phyloP scores from a whole-genome alignment of 1,140 invertebrate genomes.

The Gryllus bimaculatus region DNA sequence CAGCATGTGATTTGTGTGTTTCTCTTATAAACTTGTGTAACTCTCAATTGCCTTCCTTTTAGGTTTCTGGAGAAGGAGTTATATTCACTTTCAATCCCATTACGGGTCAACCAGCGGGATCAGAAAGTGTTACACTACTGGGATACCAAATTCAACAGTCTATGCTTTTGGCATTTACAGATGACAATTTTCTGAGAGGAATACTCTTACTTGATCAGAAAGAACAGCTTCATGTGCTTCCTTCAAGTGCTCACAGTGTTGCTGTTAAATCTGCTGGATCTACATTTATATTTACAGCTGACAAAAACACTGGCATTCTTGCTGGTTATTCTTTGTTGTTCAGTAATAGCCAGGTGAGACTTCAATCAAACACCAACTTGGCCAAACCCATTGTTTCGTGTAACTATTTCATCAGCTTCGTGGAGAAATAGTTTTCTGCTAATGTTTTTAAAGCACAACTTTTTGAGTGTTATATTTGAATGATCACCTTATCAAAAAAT shows the following conservation, averaged over 20 bases:
- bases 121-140: conserved; percentile 45
- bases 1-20: too few species aligned
- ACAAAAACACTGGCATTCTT: conserved; percentile 51
- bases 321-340: conserved; percentile 47
- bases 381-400: too few species aligned
- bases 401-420: too few species aligned
- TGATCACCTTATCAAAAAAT: too few species aligned
- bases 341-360: conserved; percentile 38
- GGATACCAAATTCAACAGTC: conserved; percentile 65
- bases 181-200: conserved; percentile 61
- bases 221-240: conserved; percentile 59
- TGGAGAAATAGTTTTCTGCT: too few species aligned
- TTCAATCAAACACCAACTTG: too few species aligned
- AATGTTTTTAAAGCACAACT: too few species aligned
- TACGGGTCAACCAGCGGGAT: conserved; percentile 49
- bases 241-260: conserved; percentile 42
- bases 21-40: background rate
- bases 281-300: conserved; percentile 62
- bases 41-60: conserved; percentile 15
- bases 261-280: conserved; percentile 40
- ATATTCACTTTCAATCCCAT: conserved; percentile 81
- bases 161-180: conserved; percentile 50
- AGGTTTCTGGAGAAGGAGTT: conserved; percentile 61
- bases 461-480: too few species aligned
- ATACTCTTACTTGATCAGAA: conserved; percentile 67